Base-by-base conservation (phyloP, 2,797 vertebrate genomes). In the Petrocephalus schoutedeni region DNA sequence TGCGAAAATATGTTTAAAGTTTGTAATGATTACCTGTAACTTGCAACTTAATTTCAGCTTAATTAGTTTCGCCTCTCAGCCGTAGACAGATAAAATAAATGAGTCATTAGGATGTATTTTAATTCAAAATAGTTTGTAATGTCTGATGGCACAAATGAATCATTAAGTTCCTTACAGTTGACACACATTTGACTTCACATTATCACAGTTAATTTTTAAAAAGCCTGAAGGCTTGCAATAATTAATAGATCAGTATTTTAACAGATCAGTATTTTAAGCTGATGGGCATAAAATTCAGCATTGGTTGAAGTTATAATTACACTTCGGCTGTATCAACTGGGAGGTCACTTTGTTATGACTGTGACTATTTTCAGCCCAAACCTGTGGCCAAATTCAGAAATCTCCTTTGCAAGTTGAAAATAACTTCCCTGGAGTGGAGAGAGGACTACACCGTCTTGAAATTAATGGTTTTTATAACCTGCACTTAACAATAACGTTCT, bases 131-230 rank as follows among this genome's bases (percentile, higher is more conserved):
- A 23, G 51, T 23, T 53, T 83, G 21, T 83, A 45, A 45, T 83
- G n/a, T 83, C 80, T 83, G 80, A 53, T 16, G n/a, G 45, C 45
- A 83, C 49, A 53, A 83, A 49, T 23, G 80, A 83, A 49, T 83
- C 41, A 51, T 49, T 19, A 83, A 53, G 19, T 83, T 83, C 80
- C 45, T 49, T 83, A 83, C 80, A 83, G 41, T 83, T 83, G 41
- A 83, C 49, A 83, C 45, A 49, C 45, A 83, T 83, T 83, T 83
- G n/a, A 83, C 41, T 83, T 83, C 12, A 9, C 80, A 83, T 83
- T 83, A 83, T 41, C 41, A 83, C 8, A 53, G 80, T 45, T 83
- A 83, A 83, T 83, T 83, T 83, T 53, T 53, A 28, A 83, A 77
- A 36, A 1, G 3, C 41, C 45, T 21, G 49, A 21, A 53, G 80